Conservation (phyloP, 2,113 vertebrate genomes). For the Siniperca chuatsi region DNA sequence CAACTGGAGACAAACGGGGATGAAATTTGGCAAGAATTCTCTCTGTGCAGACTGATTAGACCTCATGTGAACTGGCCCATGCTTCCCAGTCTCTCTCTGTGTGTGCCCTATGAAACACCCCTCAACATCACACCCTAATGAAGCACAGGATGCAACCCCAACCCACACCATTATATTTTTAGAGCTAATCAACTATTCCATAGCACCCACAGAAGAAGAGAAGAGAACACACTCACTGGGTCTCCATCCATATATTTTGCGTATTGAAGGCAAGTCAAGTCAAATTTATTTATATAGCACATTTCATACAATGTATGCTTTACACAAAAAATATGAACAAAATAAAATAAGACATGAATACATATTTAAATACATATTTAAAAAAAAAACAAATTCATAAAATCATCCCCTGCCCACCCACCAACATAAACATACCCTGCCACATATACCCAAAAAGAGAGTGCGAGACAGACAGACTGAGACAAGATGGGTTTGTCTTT, state of each 20-base stretch:
- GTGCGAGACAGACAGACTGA: no score
- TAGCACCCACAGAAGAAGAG: slow-evolving; percentile 12
- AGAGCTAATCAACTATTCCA: slow-evolving; percentile 32
- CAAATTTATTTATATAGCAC: no score
- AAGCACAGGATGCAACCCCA: slow-evolving; percentile 13
- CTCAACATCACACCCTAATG: neutral
- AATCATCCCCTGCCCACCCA: no score
- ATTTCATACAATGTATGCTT: no score
- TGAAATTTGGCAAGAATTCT: neutral
- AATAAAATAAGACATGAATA: no score
- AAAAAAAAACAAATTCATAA: no score
- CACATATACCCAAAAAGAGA: no score
- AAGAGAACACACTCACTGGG: neutral
- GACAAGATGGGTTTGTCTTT: no score
- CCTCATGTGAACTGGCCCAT: slow-evolving; percentile 10
- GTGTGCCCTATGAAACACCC: slow-evolving; percentile 17
- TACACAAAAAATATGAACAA: no score
- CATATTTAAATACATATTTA: no score
- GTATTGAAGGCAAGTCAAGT: no score
- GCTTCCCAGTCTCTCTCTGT: neutral
- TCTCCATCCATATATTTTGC: neutral
- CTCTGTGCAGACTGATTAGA: neutral
- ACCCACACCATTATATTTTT: slow-evolving; percentile 51
- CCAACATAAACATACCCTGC: no score
- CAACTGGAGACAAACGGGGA: neutral